A percentile compares a stretch with the other conserved stretches of the same genome.
phyloP scores from a whole-genome alignment of 2,797 vertebrate species.

The Mormyrus hasselquistii region DNA sequence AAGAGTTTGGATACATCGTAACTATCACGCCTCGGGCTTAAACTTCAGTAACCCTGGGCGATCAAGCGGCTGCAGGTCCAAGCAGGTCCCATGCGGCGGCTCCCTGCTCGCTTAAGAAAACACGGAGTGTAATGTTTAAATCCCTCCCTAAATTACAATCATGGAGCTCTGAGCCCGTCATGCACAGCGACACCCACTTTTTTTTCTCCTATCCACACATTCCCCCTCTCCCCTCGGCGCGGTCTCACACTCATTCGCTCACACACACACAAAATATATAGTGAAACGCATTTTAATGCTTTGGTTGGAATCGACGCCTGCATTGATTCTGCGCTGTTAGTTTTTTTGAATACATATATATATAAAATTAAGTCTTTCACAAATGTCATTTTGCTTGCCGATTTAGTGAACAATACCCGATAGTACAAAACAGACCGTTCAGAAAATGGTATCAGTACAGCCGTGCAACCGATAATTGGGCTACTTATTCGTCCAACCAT shows the following conservation, averaged over 20 bases:
- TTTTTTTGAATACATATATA: not conserved
- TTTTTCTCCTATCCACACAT: constrained; percentile 28
- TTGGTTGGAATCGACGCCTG: constrained; percentile 17
- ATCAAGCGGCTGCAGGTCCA: constrained; percentile 28
- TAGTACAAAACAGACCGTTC: not conserved
- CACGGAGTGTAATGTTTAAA: constrained; percentile 35
- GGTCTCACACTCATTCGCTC: constrained; percentile 15
- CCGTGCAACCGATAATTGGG: not conserved
- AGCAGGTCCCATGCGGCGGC: not conserved
- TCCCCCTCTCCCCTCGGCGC: constrained; percentile 20
- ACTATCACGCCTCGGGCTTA: constrained; percentile 36
- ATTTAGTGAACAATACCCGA: not conserved
- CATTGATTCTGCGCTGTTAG: not conserved
- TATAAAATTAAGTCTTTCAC: not conserved
- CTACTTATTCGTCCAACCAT: not conserved
- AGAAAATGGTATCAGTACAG: not conserved
- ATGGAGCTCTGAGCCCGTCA: constrained; percentile 56
- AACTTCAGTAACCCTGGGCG: constrained; percentile 41
- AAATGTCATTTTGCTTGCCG: not conserved
- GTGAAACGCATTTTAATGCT: constrained; percentile 24
- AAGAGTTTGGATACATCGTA: constrained; percentile 50
- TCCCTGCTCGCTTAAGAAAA: not conserved
- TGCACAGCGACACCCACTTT: constrained; percentile 60
- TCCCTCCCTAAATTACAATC: constrained; percentile 46
- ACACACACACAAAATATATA: constrained; percentile 15